phyloP scores from a whole-genome alignment of 2,113 vertebrate species.

The Stegastes partitus region DNA sequence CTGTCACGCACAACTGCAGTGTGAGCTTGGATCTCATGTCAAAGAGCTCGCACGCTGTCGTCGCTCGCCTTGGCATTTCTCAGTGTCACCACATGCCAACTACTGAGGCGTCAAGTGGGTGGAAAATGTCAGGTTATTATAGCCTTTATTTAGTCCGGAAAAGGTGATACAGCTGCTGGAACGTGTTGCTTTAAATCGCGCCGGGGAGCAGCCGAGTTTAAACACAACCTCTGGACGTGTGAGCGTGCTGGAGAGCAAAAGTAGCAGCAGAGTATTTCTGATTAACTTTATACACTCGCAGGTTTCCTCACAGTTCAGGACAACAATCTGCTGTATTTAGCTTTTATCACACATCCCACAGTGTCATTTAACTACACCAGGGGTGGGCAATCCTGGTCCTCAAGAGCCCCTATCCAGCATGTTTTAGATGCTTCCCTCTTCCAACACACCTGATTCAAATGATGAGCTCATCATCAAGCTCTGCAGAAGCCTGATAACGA shows the following conservation, averaged over 20 bases:
- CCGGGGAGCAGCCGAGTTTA: not conserved
- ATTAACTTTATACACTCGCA: not conserved
- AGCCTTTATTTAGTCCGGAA: slow-evolving; percentile 57
- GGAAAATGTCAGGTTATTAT: slow-evolving; percentile 71
- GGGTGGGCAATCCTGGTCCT: too few relatives aligned
- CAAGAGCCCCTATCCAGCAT: too few relatives aligned
- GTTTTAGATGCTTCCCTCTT: too few relatives aligned
- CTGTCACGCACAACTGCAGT: slow-evolving; percentile 30
- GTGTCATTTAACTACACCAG: too few relatives aligned
- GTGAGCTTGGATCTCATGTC: slow-evolving; percentile 53
- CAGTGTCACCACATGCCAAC: slow-evolving; percentile 53
- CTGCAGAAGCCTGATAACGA: too few relatives aligned
- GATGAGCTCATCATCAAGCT: too few relatives aligned
- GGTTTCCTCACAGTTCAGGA: not conserved
- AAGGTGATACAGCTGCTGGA: slow-evolving; percentile 38
- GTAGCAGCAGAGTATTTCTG: not conserved
- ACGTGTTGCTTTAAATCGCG: slow-evolving; percentile 15
- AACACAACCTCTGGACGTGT: not conserved
- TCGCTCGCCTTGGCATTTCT: slow-evolving; percentile 65
- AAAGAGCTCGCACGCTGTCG: slow-evolving; percentile 20
- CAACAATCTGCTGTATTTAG: too few relatives aligned
- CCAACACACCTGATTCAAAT: too few relatives aligned
- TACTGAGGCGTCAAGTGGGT: slow-evolving; percentile 40
- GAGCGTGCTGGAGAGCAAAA: not conserved
- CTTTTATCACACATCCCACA: too few relatives aligned